These are phyloP conservation scores for Drosophila watanabei DNA, from an alignment of 1,140 invertebrate genomes.

Conservation along the genomic window DNA sequence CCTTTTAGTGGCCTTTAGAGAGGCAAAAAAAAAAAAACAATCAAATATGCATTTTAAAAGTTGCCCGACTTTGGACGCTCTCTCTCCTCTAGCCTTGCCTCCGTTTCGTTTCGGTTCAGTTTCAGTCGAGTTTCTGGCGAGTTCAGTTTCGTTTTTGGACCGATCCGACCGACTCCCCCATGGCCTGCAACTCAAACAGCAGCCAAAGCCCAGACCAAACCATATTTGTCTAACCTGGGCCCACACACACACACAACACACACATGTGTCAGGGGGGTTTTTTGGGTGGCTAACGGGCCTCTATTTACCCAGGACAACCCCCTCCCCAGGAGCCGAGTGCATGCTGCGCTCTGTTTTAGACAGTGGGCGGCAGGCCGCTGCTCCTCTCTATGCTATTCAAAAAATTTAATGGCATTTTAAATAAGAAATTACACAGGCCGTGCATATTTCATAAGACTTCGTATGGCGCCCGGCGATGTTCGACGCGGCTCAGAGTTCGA, in stretches of 20 bases:
- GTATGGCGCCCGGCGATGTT: slow-evolving; percentile 67
- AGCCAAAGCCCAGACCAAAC: slow-evolving; percentile 73
- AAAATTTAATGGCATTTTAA: slow-evolving; percentile 86
- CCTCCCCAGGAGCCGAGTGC: slow-evolving; percentile 57
- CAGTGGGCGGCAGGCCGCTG: slow-evolving; percentile 35
- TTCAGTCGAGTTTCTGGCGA: slow-evolving; percentile 11
- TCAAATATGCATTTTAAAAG: slow-evolving; percentile 83
- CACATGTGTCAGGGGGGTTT: slow-evolving; percentile 20
- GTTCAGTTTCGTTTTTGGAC: slow-evolving; percentile 36
- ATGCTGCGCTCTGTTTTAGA: slow-evolving; percentile 80
- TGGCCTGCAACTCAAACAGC: slow-evolving; percentile 79
- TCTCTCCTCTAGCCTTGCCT: slow-evolving; percentile 14
- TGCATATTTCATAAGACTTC: slow-evolving; percentile 85
- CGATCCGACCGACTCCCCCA: slow-evolving; percentile 60
- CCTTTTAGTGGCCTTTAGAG: slow-evolving; percentile 2
- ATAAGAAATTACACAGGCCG: slow-evolving; percentile 85
- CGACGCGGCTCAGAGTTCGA: slow-evolving; percentile 75
- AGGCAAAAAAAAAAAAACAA: slow-evolving; percentile 49
- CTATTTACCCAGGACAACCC: slow-evolving; percentile 71
- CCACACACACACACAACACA: slow-evolving; percentile 44
- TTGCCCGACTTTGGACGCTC: slow-evolving; percentile 54
- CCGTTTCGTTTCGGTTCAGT: slow-evolving; percentile 19
- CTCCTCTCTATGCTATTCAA: slow-evolving; percentile 81
- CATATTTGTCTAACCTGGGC: slow-evolving; percentile 82
- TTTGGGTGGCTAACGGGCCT: slow-evolving; percentile 48